A percentile compares a stretch with the other conserved stretches of the same genome.
phyloP scores from a whole-genome alignment of 1,140 invertebrate genomes.

The Calycopis cecrops region DNA sequence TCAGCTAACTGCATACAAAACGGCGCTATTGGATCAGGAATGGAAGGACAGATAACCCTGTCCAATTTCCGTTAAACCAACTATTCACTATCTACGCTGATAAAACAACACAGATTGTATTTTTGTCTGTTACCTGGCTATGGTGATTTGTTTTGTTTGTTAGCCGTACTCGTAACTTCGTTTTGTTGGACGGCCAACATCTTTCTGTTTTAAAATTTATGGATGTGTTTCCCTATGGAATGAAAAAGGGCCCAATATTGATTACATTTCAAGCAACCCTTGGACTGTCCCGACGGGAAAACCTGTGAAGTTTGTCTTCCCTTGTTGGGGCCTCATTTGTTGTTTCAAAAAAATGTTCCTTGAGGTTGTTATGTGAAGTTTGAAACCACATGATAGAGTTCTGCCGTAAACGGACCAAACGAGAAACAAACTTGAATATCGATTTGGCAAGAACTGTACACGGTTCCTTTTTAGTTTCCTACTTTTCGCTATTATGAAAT shows the following conservation, averaged over 20 bases:
- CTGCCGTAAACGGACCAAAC: too few species aligned
- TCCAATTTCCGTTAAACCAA: constrained; percentile 11
- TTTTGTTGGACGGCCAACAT: not conserved
- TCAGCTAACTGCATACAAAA: not conserved
- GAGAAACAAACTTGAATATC: too few species aligned
- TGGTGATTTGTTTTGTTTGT: not conserved
- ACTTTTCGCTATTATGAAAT: too few species aligned
- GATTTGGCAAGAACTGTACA: too few species aligned
- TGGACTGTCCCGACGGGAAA: too few species aligned
- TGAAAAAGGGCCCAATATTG: not conserved
- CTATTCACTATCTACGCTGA: constrained; percentile 1
- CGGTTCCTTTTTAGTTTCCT: too few species aligned
- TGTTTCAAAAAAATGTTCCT: too few species aligned
- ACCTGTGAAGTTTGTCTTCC: too few species aligned
- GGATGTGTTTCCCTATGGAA: not conserved
- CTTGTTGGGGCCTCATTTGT: too few species aligned
- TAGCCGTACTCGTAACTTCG: not conserved
- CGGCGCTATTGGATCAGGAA: constrained; percentile 7
- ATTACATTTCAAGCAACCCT: not conserved
- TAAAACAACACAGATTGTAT: constrained; percentile 11
- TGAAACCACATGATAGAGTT: too few species aligned
- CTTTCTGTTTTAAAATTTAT: not conserved
- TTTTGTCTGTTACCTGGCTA: not conserved
- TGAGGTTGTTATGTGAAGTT: too few species aligned
- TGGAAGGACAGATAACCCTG: not conserved